Percentiles rank a stretch among this genome's conserved stretches.
Evolutionary conservation across 2,113 vertebrate genomes (phyloP).

Genomic region (Tichodroma muraria): DNA sequence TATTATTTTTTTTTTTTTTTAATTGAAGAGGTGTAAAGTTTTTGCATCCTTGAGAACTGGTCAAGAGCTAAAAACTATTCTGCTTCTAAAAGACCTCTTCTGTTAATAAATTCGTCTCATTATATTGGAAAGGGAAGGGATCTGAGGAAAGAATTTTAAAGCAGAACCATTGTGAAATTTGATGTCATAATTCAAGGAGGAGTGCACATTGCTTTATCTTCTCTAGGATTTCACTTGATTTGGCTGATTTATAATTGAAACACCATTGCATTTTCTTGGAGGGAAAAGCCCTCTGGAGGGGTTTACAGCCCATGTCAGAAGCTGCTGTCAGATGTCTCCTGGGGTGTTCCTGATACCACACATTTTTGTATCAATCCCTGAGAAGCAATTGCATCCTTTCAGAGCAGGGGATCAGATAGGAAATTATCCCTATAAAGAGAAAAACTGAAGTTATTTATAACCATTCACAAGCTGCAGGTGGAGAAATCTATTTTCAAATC

Average conservation of each 20-base stretch:
- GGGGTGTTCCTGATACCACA: not conserved
- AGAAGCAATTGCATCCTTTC: not conserved
- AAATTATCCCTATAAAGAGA: not conserved
- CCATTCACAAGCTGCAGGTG: not conserved
- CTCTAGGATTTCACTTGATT: not conserved
- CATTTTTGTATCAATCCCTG: not conserved
- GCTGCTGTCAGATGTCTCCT: not conserved
- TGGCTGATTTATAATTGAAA: not conserved
- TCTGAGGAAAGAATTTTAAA: not conserved
- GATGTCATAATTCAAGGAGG: not conserved
- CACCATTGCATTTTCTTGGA: not conserved
- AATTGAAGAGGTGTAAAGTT: not conserved
- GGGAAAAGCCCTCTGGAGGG: not conserved
- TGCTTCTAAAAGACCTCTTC: not conserved
- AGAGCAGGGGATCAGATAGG: accelerated
- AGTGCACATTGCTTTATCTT: not conserved
- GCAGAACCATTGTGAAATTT: not conserved
- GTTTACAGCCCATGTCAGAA: not conserved
- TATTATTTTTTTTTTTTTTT: not conserved
- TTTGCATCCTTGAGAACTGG: not conserved
- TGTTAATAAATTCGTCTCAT: not conserved
- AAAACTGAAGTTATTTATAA: not conserved
- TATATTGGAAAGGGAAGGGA: not conserved
- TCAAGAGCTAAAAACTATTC: not conserved
- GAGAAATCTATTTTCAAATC: not conserved